Evolutionary conservation across 2,888 invertebrate genomes (phyloP), one percentile per base, ranked within the genome.

Genomic region (Callyntrura sp.): DNA sequence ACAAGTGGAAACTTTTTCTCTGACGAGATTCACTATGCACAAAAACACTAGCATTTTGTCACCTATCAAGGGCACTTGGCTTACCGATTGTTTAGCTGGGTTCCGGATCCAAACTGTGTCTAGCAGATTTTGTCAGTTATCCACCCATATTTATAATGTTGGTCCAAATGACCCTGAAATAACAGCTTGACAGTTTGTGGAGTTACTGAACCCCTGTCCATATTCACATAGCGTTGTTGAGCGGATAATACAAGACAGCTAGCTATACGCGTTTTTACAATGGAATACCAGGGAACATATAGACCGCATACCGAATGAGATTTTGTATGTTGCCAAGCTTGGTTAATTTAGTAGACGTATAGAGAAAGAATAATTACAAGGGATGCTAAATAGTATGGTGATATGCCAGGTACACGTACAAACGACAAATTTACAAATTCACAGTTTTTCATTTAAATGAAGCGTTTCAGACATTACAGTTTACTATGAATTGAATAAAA

Each of bases 81-180:
- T 90, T 90, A 90, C 90, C 87, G 60, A 90, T 70, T 79, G 84
- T 79, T 9, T 81, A 78, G 90, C 84, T 83, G 60, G 79, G 85
- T 88, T 85, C 85, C 85, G 25, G 85, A 91, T 88, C 90, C 91
- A 88, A 76, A 90, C 45, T 88, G 90, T 91, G 91, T 91, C 91
- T 91, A 90, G 84, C 83, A 85, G 88, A 88, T 43, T 82, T 60
- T 25, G 78, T 51, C 51, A 68, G 20, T 55, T 11, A 73, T 83
- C 68, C 81, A 83, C 91, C 83, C 90, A 82, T 92, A 92, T 92
- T 92, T 92, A 92, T 92, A 92, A 92, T 84, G 90, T 92, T 88
- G 82, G 84, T 88, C 45, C 4, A 43, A 28, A 85, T 70, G 87
- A 78, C 90, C 87, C 81, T 87, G 83, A 90, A 79, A 70, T 20